phyloP scores from a whole-genome alignment of 2,888 invertebrate species.

The Physocephala rufipes region DNA sequence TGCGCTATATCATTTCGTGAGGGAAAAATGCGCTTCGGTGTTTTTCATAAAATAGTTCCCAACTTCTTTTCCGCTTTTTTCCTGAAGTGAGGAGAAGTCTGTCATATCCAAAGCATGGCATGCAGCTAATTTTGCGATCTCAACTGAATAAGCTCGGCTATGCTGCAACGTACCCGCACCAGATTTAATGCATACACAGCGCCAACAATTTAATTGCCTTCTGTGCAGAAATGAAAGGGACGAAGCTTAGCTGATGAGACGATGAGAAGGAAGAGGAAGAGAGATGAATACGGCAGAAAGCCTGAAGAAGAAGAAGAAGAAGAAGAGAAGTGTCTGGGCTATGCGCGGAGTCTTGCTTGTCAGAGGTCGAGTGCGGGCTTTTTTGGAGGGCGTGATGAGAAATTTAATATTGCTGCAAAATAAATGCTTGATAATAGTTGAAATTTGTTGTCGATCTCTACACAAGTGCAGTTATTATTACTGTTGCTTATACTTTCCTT shows the following conservation, averaged over 20 bases:
- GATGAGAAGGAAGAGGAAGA: too few relatives aligned
- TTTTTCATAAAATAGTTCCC: neutral
- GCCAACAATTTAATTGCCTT: slow-evolving; percentile 41
- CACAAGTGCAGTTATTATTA: slow-evolving; percentile 27
- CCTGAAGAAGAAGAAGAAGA: neutral
- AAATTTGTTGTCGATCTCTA: slow-evolving; percentile 34
- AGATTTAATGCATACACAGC: neutral
- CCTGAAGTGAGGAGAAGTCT: neutral
- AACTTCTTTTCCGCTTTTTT: slow-evolving; percentile 6
- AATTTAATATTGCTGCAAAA: slow-evolving; percentile 64
- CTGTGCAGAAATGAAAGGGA: too few relatives aligned
- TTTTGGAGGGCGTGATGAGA: slow-evolving; percentile 61
- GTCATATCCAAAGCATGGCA: neutral
- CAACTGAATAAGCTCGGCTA: neutral
- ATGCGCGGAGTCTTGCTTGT: neutral
- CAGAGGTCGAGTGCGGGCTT: slow-evolving; percentile 7
- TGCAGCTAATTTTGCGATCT: slow-evolving; percentile 16
- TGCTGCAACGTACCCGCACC: neutral
- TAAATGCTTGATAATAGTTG: slow-evolving; percentile 48
- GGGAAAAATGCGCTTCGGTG: neutral
- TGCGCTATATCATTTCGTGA: neutral
- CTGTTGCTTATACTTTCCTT: slow-evolving; percentile 14
- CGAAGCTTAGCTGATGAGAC: too few relatives aligned
- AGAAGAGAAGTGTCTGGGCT: neutral
- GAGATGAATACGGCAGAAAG: slow-evolving; percentile 8